Conservation (phyloP, 37 sponge, comb jelly and placozoan genomes). For the Axinella damicornis region DNA sequence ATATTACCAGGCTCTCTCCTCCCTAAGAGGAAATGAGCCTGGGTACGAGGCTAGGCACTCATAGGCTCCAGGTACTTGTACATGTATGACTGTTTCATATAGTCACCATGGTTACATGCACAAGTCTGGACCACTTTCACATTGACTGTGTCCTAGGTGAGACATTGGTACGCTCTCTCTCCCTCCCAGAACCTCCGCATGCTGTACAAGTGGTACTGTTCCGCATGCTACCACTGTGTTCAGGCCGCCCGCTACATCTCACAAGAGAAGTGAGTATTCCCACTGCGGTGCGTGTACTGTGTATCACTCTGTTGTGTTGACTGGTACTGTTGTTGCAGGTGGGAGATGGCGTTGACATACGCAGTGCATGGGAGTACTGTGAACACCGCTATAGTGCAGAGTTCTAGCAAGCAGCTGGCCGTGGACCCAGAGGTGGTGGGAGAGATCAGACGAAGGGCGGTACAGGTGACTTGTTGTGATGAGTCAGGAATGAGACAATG, state of each 20-base stretch:
- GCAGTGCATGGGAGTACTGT: slow-evolving; percentile 5
- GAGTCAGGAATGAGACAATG: no score
- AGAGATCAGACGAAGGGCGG: slow-evolving; percentile 5
- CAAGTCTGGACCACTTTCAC: no score
- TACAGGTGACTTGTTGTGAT: no score
- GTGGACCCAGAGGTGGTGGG: neutral
- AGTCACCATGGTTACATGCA: no score
- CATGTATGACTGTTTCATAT: neutral
- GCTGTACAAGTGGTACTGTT: neutral
- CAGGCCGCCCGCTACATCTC: slow-evolving; percentile 1
- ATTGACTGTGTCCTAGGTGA: no score
- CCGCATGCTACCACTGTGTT: slow-evolving; percentile 17
- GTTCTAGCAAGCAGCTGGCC: neutral
- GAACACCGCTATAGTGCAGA: neutral
- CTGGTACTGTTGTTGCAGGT: neutral
- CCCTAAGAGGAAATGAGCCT: no score
- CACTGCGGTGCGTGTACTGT: no score
- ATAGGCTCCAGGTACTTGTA: neutral
- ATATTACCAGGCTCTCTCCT: no score
- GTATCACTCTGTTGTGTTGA: neutral
- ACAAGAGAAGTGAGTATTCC: neutral
- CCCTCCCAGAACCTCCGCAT: neutral
- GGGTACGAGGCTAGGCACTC: neutral
- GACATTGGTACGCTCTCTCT: no score
- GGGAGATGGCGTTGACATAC: neutral